Evolutionary conservation across 92 coral and sea anemone genomes (phyloP), one percentile per base, ranked within the genome.

Genomic region (Micromussa lordhowensis): DNA sequence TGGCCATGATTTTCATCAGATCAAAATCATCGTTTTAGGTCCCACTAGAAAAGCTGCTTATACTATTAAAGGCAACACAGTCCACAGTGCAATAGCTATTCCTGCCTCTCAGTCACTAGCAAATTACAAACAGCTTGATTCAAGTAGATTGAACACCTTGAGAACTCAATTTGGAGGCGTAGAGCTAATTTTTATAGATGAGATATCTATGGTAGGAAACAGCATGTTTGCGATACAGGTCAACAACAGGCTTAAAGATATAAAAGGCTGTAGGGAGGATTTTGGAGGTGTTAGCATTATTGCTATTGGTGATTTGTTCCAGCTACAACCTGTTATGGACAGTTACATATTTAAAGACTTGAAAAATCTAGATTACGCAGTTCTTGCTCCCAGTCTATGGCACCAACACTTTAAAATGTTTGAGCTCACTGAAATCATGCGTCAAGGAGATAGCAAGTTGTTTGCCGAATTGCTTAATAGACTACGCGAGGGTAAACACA

Each of bases 381-480:
- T 78, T 91, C 87, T 84, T 68, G 75, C 87, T 34, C 88, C 85
- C 6, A 87, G 66, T 68, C 58, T 77, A 12, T 57, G 85, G 85
- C 85, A 78, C 48, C 4, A 78, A 19, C 78, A 88, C 61, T 88
- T 88, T 71, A 80, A 34, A 71, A 88, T 74, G 88, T 89, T 89
- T 68, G 92, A 89, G 15, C 82, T 89, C 0, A 21, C 38, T 76
- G 88, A 82, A 68, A 85, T 58, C 51, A 74, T 85, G 90, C 87
- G 93, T 40, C 93, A 92, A 82, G 75, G 89, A 81, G 94, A 92
- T 54, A 88, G 92, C 75, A 91, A 91, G 75, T 80, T 91, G 66
- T 91, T 91, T 76, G 93, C 88, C 82, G 73, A 91, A 75, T 81
- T 86, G 44, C 80, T 90, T 59, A 90, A 85, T 57, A 78, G 93